phyloP scores from a whole-genome alignment of 1,140 invertebrate species.

The Drosophila mojavensis region DNA sequence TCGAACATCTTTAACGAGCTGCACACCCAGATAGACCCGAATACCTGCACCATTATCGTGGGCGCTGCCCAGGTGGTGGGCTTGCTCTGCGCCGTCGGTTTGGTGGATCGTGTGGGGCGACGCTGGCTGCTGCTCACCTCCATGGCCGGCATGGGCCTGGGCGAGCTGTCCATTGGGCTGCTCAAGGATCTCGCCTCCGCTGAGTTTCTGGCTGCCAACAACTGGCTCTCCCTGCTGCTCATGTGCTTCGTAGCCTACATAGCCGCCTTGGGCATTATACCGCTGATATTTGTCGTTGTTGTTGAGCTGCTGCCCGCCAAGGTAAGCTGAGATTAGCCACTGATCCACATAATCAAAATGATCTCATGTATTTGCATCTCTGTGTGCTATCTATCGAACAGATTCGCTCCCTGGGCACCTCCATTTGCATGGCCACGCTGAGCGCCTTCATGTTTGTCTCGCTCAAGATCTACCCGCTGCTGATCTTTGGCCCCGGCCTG shows the following conservation, averaged over 20 bases:
- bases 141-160: slow-evolving; percentile 59
- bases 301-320: slow-evolving; percentile 65
- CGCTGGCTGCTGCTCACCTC: slow-evolving; percentile 63
- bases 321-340: slow-evolving; percentile 38
- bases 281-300: slow-evolving; percentile 63
- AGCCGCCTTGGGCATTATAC: slow-evolving; percentile 56
- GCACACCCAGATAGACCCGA: slow-evolving; percentile 86
- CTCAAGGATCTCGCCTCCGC: slow-evolving; percentile 30
- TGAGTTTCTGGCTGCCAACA: slow-evolving; percentile 45
- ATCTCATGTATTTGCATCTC: not conserved
- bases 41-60: slow-evolving; percentile 89
- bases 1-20: slow-evolving; percentile 88
- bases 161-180: slow-evolving; percentile 50
- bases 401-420: slow-evolving; percentile 72
- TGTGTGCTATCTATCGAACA: slow-evolving; percentile 15
- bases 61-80: slow-evolving; percentile 84
- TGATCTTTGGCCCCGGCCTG: slow-evolving; percentile 64
- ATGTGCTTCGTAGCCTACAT: slow-evolving; percentile 60
- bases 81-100: slow-evolving; percentile 44
- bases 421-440: slow-evolving; percentile 68
- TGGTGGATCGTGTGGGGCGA: slow-evolving; percentile 67
- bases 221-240: slow-evolving; percentile 63
- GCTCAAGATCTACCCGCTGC: slow-evolving; percentile 68
- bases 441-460: slow-evolving; percentile 65
- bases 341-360: not conserved